Evolutionary conservation across 2,797 vertebrate species (phyloP), one percentile per base, ranked within the genome.

Genomic region (Falco cherrug): DNA sequence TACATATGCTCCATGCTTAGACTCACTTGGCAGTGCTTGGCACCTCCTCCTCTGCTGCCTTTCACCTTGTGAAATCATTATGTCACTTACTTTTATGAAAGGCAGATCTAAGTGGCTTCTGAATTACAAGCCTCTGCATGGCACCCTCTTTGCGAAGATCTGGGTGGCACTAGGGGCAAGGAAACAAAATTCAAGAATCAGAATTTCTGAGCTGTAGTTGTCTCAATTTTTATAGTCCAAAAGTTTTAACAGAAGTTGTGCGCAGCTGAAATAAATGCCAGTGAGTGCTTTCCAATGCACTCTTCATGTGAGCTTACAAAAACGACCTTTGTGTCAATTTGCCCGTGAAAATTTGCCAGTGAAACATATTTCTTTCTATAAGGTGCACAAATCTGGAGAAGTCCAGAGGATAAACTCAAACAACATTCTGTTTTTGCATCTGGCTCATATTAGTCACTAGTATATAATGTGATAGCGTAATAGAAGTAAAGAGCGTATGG

Each of bases 1-100:
- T 98, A 96, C 79, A 93, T 90, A 71, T 84, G 97, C 98, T 97
- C 97, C 97, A 97, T 31, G 70, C 97, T 97, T 93, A 86, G 97
- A 96, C 95, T 96, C 79, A 91, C 95, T 67, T 93, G 84, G 96
- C 95, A 91, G 69, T 31, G 50, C 47, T 71, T 84, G 69, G 75
- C 26, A 70, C 37, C n/a, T 91, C 39, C 67, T 86, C 28, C 74
- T 91, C 75, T 70, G 80, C 53, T 95, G 64, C 78, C 57, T 91
- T 89, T 85, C 87, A 76, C 73, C 76, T 82, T 67, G 73, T 45
- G 69, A 86, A 95, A 91, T 78, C 59, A 24, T 93, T 60, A 50
- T 50, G 56, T 35, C 19, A 1, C 70, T 89, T 56, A 65, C 15
- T 13, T 65, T 88, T 53, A 28, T 0, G 3, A 69, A 73, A 76